These are phyloP conservation scores for Embiotoca jacksoni DNA, from an alignment of 2,113 vertebrate genomes.

Conservation along the genomic window DNA sequence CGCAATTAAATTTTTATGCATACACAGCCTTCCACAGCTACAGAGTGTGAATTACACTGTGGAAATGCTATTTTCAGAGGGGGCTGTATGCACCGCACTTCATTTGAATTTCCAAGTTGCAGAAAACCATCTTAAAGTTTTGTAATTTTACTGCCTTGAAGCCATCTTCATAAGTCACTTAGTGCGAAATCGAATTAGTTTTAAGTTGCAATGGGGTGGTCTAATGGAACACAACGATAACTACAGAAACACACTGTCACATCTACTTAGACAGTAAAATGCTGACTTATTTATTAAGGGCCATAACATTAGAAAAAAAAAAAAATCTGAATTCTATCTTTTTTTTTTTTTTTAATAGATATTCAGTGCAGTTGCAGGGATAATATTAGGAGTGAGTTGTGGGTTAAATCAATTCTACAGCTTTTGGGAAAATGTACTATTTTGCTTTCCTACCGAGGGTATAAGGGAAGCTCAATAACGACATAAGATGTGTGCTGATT, in stretches of 20 bases:
- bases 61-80: constrained; percentile 53
- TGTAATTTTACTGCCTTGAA: constrained; percentile 45
- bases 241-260: constrained; percentile 10
- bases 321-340: not conserved
- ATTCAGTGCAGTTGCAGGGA: not conserved
- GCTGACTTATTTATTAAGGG: not conserved
- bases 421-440: not conserved
- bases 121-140: constrained; percentile 43
- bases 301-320: not conserved
- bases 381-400: not conserved
- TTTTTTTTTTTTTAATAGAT: not conserved
- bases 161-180: constrained; percentile 46
- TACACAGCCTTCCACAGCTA: constrained; percentile 45
- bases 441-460: constrained; percentile 5
- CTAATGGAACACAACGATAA: constrained; percentile 38
- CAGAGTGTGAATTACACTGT: constrained; percentile 41
- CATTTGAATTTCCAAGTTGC: constrained; percentile 58
- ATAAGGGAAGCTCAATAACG: not conserved
- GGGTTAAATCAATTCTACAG: constrained; percentile 7
- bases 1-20: constrained; percentile 71
- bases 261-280: constrained; percentile 2
- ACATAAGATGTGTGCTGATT: not conserved
- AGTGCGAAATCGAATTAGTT: constrained; percentile 50
- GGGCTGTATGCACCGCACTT: constrained; percentile 20
- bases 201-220: constrained; percentile 25